Percentiles rank a stretch among this genome's conserved stretches.
Evolutionary conservation across 2,797 vertebrate species (phyloP).

Genomic region (Chaunax sp.): DNA sequence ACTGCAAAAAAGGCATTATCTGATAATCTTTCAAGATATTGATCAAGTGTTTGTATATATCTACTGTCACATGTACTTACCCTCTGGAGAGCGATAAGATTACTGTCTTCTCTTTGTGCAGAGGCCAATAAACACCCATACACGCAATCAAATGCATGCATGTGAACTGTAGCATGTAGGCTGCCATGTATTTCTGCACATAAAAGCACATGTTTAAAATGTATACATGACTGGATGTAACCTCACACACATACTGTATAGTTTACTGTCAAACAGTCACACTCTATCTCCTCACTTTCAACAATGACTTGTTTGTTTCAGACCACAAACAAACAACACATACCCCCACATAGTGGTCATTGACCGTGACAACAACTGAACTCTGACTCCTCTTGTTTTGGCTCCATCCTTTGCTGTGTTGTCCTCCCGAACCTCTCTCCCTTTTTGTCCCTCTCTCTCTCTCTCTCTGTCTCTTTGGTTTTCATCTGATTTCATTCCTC

Average conservation of each 20-base stretch:
- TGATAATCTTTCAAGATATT: slow-evolving; percentile 75
- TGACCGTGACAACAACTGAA: slow-evolving; percentile 65
- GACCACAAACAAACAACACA: slow-evolving; percentile 79
- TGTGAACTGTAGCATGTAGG: slow-evolving; percentile 11
- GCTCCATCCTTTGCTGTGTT: slow-evolving; percentile 52
- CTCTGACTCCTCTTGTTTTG: slow-evolving; percentile 46
- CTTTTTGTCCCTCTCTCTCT: slow-evolving; percentile 8
- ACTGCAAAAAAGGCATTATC: slow-evolving; percentile 68
- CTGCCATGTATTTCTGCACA: slow-evolving; percentile 21
- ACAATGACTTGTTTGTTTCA: slow-evolving; percentile 82
- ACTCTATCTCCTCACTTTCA: slow-evolving; percentile 77
- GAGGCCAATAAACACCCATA: slow-evolving; percentile 58
- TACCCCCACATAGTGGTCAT: slow-evolving; percentile 62
- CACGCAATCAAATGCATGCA: slow-evolving; percentile 21
- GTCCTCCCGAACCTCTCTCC: slow-evolving; percentile 38
- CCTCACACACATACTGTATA: slow-evolving; percentile 30
- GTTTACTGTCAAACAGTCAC: slow-evolving; percentile 68
- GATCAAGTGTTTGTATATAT: slow-evolving; percentile 79
- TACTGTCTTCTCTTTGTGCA: slow-evolving; percentile 65
- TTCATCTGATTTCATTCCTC: slow-evolving; percentile 75
- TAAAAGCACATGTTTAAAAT: slow-evolving; percentile 5
- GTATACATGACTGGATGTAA: slow-evolving; percentile 14
- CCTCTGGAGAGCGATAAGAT: slow-evolving; percentile 71
- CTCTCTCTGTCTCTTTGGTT: slow-evolving; percentile 33
- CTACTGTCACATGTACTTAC: slow-evolving; percentile 76